Percentiles rank a stretch among this genome's conserved stretches.
Conservation (phyloP, 1,140 invertebrate species). For the Drosophila pachea region DNA sequence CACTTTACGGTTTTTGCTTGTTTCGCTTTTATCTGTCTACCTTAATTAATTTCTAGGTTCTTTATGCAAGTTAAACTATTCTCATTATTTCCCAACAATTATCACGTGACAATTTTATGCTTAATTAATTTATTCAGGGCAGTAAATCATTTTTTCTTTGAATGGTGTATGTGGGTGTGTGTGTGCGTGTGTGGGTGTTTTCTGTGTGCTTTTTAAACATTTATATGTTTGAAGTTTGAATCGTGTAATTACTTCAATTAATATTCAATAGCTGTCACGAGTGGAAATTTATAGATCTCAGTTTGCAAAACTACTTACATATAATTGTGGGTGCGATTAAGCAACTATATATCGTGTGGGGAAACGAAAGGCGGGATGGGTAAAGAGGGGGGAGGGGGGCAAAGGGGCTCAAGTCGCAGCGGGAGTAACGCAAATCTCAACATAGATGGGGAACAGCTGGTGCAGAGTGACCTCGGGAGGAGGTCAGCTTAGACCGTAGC, state of each 20-base stretch:
- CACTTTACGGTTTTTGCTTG: constrained; percentile 13
- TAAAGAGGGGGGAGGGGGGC: too few relatives aligned
- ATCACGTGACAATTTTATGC: constrained; percentile 74
- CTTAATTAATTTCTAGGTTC: constrained; percentile 71
- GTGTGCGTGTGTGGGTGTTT: too few relatives aligned
- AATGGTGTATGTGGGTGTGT: neutral
- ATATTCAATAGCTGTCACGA: constrained; percentile 63
- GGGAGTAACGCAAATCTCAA: too few relatives aligned
- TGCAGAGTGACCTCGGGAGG: too few relatives aligned
- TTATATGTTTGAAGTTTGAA: constrained; percentile 64
- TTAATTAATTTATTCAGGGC: constrained; percentile 73
- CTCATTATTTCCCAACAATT: constrained; percentile 60
- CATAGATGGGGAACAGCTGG: too few relatives aligned
- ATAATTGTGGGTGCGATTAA: constrained; percentile 15
- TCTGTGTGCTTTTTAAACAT: constrained; percentile 68
- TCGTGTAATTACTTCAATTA: constrained; percentile 63
- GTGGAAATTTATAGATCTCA: constrained; percentile 50
- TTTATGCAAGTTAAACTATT: constrained; percentile 55
- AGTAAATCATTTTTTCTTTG: constrained; percentile 48
- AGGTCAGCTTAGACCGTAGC: too few relatives aligned
- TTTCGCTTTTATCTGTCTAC: constrained; percentile 54
- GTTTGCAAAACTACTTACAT: constrained; percentile 59
- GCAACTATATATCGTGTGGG: neutral
- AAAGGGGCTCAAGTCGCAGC: too few relatives aligned
- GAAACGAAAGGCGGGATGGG: too few relatives aligned